These are phyloP conservation scores for Capreolus pygargus DNA, from an alignment of 2,113 vertebrate species.

Conservation along the genomic window DNA sequence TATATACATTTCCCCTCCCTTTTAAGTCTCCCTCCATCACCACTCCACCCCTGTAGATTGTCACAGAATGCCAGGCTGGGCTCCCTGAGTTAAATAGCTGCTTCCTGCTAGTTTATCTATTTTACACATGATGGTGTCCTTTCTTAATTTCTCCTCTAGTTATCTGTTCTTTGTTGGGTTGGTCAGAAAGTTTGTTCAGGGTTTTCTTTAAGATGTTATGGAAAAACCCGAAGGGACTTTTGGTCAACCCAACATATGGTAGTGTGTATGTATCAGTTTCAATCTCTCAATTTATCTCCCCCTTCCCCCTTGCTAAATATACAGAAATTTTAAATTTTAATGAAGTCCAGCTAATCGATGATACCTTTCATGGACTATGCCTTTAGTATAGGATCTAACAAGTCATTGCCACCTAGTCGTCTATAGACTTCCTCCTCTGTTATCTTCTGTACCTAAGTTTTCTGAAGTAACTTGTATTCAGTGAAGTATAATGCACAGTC, in stretches of 20 bases:
- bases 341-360: background rate
- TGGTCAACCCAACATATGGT: background rate
- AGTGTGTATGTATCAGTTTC: background rate
- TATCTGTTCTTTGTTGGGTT: background rate
- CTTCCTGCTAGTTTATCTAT: background rate
- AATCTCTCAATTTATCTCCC: background rate
- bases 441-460: background rate
- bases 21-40: background rate
- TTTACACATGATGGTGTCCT: background rate
- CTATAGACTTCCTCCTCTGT: background rate
- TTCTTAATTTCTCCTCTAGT: background rate
- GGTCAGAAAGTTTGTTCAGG: background rate
- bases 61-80: background rate
- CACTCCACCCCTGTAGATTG: background rate
- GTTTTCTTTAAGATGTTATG: background rate
- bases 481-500: background rate
- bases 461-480: background rate
- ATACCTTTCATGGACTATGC: background rate
- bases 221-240: background rate
- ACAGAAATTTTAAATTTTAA: background rate
- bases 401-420: background rate
- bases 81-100: background rate
- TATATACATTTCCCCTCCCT: background rate
- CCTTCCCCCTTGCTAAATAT: background rate
- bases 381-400: background rate